phyloP scores from a whole-genome alignment of 2,888 invertebrate genomes.

The Thereva unica region DNA sequence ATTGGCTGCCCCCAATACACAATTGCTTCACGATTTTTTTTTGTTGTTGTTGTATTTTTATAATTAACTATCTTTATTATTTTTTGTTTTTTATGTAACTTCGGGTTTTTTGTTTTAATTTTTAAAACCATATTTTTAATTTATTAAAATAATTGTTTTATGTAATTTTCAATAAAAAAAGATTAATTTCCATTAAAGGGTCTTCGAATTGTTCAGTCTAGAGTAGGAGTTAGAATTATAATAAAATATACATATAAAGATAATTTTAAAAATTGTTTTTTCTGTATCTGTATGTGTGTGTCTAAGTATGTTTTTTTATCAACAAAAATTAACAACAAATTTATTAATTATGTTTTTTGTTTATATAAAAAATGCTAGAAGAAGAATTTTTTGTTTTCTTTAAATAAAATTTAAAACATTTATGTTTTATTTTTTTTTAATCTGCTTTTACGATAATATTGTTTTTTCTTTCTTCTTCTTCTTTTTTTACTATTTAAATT shows the following conservation, averaged over 20 bases:
- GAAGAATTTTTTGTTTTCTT: too few relatives aligned
- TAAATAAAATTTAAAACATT: too few relatives aligned
- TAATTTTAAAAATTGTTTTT: constrained; percentile 2
- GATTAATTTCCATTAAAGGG: constrained; percentile 18
- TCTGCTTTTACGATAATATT: too few relatives aligned
- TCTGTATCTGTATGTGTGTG: background rate
- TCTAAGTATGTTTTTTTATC: too few relatives aligned
- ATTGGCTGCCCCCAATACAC: constrained; percentile 52
- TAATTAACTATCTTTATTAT: background rate
- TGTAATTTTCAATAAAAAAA: constrained; percentile 24
- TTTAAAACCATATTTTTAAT: constrained; percentile 5
- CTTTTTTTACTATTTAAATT: too few relatives aligned
- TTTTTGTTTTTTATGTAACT: background rate
- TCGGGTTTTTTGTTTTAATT: background rate
- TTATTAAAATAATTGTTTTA: constrained; percentile 8
- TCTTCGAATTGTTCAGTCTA: constrained; percentile 28
- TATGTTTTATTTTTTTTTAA: too few relatives aligned
- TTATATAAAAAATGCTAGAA: too few relatives aligned
- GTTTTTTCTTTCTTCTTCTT: too few relatives aligned
- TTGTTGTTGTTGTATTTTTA: background rate
- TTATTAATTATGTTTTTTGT: too few relatives aligned
- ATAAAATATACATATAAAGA: constrained; percentile 6
- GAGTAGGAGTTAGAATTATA: background rate
- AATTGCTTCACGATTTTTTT: constrained; percentile 59
- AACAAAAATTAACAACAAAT: too few relatives aligned